Evolutionary conservation across 2,888 invertebrate genomes (phyloP).

Genomic region (Gastracanthus pulcherrimus): DNA sequence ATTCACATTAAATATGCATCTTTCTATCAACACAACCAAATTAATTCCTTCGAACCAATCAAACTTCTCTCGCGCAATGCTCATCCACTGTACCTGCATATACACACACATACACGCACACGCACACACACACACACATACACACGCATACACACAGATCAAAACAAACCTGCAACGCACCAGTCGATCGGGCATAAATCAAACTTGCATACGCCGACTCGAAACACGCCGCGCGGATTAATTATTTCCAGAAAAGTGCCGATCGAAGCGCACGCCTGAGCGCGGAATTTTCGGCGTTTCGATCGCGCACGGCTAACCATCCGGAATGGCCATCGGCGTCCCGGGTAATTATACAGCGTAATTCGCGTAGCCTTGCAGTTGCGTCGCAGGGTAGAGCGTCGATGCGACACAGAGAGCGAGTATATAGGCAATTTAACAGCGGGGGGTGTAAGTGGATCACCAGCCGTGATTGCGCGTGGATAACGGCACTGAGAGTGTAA

Average conservation of each 20-base stretch:
- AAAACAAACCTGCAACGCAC: no score
- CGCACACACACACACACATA: background rate
- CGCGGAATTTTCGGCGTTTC: constrained; percentile 7
- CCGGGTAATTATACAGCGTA: constrained; percentile 14
- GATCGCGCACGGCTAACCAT: background rate
- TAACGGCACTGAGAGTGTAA: background rate
- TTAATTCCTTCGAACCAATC: no score
- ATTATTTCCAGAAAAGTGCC: constrained; percentile 3
- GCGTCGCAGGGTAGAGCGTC: no score
- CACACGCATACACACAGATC: background rate
- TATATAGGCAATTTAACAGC: constrained; percentile 19
- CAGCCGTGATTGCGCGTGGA: constrained; percentile 1
- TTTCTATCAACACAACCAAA: no score
- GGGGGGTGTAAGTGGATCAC: constrained; percentile 47
- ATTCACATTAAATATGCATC: no score
- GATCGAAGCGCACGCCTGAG: constrained; percentile 1
- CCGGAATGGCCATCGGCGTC: background rate
- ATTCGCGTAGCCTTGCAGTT: background rate
- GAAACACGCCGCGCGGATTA: background rate
- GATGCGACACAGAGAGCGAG: background rate
- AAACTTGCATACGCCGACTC: background rate
- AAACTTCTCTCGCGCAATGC: no score
- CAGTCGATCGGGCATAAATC: background rate
- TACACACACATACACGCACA: background rate
- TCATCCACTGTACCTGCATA: no score